Evolutionary conservation across 2,888 invertebrate genomes (phyloP), one percentile per base, ranked within the genome.

Genomic region (Volucella bombylans): DNA sequence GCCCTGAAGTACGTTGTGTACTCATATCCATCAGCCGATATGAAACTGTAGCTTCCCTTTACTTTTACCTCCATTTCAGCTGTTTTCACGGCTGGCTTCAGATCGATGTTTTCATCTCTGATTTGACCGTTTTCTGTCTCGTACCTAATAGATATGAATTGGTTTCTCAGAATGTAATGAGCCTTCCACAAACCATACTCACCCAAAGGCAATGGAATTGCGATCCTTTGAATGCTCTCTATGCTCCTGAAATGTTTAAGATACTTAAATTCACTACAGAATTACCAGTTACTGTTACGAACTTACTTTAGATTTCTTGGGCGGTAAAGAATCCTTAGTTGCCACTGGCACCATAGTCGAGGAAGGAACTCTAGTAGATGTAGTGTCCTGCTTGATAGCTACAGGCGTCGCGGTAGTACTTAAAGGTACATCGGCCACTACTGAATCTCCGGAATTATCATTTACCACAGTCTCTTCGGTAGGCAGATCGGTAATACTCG

Each of bases 1-100:
- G 94, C 94, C 38, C 92, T 92, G 88, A 94, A 94, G 43, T 91
- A 90, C 9, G 93, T 92, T 10, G 92, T 92, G 88, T 93, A 93
- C 41, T 92, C 92, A 76, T 92, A 91, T 18, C 94, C 94, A 90
- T 94, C 93, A 31, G 92, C 92, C 1, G 93, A 93, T 52, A 92
- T 91, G 87, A 93, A 94, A 64, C 92, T 92, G 87, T 93, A 94
- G 18, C 90, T 92, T 86, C 89, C 92, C 4, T 87, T 65, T 4
- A 86, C 77, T 4, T 78, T 82, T 4, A 69, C 41, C 45, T 82
- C 73, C 43, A 50, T 55, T 38, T 88, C 89, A 61, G 86, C 89
- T 23, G 47, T 8, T 2, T 39, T 9, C 0, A 64, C 11, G 6
- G 31, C 62, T 31, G 55, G 59, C 23, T 76, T 69, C 18, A 87